Evolutionary conservation across 1,140 invertebrate species (phyloP), one percentile per base, ranked within the genome.

Genomic region (Nasonia longicornis): DNA sequence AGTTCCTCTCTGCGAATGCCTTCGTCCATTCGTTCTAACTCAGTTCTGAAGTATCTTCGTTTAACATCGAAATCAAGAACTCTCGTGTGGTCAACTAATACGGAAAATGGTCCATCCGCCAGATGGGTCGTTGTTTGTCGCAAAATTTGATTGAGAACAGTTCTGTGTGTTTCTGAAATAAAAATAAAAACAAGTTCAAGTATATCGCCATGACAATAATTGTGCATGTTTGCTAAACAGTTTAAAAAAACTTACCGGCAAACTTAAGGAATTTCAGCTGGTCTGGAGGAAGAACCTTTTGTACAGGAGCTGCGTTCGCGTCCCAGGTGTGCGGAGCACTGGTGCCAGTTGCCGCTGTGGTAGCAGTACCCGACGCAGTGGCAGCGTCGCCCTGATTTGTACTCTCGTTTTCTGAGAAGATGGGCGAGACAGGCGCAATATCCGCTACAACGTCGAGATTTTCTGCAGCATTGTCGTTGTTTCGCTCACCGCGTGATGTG

Each of bases 41-140:
- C 96, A 38, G 96, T 95, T 81, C 97, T 93, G 91, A 98, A 98
- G 87, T 97, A 98, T 64, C 96, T 92, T 64, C 97, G 91, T 86
- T 98, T 98, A 0, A 98, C 96, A 90, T 98, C 97, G 91, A 98
- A 98, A 89, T 98, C 97, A 42, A 96, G 90, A 75, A 98, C 95
- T 85, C 96, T 92, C 0, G 97, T 97, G 86, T 98, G 96, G 90
- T 98, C 96, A 7, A 97, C 96, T 2, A 98, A 91, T 0, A 98
- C 96, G 31, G 96, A 94, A 87, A 98, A 98, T 14, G 97, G 97
- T 26, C 96, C 96, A 86, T 97, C 96, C 11, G 96, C 95, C 16
- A 98, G 91, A 85, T 96, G 96, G 2, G 95, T 94, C 0, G 95
- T 96, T 2, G 95, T 96, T 90, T 97, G 96, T 7, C 97, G 93